These are phyloP conservation scores for Cheilinus undulatus DNA, from an alignment of 2,113 vertebrate genomes.

Conservation along the genomic window DNA sequence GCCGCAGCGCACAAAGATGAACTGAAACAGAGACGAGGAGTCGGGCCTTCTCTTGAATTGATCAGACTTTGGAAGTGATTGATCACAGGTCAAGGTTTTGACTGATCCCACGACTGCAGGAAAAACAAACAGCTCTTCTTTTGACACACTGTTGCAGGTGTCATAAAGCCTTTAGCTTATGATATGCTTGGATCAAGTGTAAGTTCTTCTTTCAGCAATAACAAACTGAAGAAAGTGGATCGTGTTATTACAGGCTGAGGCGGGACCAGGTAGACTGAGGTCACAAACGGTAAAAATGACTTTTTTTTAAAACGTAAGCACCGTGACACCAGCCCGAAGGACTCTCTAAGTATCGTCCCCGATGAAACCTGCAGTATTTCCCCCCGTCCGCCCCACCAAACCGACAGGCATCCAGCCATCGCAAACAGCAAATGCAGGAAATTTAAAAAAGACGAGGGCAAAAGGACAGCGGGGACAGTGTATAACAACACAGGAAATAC, in stretches of 20 bases:
- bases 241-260: background rate
- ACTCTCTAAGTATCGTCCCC: slow-evolving; percentile 48
- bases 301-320: slow-evolving; percentile 9
- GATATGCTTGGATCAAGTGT: background rate
- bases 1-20: no score
- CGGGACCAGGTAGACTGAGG: background rate
- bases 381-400: slow-evolving; percentile 24
- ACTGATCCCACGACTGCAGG: no score
- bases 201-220: background rate
- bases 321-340: slow-evolving; percentile 35
- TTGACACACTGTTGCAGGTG: no score
- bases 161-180: background rate
- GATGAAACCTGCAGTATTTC: slow-evolving; percentile 51
- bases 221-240: background rate
- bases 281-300: slow-evolving; percentile 10
- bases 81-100: no score
- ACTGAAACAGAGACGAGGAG: no score
- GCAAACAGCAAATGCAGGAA: slow-evolving; percentile 69
- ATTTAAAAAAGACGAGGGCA: slow-evolving; percentile 73
- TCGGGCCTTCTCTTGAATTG: no score
- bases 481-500: slow-evolving; percentile 66
- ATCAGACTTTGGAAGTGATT: no score
- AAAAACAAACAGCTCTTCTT: no score
- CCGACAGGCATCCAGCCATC: slow-evolving; percentile 54
- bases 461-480: slow-evolving; percentile 58